A percentile compares a stretch with the other conserved stretches of the same genome.
phyloP scores from a whole-genome alignment of 2,888 invertebrate genomes.

The Andrena chrysosceles region DNA sequence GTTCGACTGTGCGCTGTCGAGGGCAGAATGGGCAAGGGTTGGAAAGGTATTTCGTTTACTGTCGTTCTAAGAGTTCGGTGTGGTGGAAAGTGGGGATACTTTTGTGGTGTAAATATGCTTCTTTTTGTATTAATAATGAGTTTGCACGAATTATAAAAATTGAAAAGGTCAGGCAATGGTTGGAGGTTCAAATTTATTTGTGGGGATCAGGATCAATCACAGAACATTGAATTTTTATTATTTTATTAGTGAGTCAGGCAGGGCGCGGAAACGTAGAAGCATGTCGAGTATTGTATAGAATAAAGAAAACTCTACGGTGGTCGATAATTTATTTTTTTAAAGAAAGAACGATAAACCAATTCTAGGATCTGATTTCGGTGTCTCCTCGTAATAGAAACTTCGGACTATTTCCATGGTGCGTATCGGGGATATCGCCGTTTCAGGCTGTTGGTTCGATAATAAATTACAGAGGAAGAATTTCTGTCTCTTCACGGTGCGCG shows the following conservation, averaged over 20 bases:
- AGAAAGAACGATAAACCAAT: not conserved
- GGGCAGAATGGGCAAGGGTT: conserved; percentile 78
- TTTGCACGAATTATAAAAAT: too few species aligned
- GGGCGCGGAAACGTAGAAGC: not conserved
- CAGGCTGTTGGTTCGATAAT: conserved; percentile 51
- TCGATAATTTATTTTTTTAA: not conserved
- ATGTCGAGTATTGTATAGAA: not conserved
- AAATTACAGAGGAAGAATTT: conserved; percentile 51
- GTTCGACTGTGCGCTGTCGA: not conserved
- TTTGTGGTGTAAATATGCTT: too few species aligned
- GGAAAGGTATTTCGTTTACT: conserved; percentile 77
- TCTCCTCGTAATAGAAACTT: not conserved
- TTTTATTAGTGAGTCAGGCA: not conserved
- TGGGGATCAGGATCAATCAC: too few species aligned
- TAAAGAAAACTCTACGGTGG: not conserved
- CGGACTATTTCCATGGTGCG: not conserved
- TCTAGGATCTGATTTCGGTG: not conserved
- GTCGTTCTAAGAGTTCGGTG: not conserved
- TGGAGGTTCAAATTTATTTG: too few species aligned
- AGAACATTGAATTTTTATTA: not conserved
- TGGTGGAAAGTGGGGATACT: not conserved
- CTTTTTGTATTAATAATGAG: too few species aligned
- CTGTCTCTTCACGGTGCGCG: conserved; percentile 35
- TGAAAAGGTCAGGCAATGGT: too few species aligned
- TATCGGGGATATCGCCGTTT: conserved; percentile 47